phyloP scores from a whole-genome alignment of 2,888 invertebrate species.

The Lissocephala sabroskyi region DNA sequence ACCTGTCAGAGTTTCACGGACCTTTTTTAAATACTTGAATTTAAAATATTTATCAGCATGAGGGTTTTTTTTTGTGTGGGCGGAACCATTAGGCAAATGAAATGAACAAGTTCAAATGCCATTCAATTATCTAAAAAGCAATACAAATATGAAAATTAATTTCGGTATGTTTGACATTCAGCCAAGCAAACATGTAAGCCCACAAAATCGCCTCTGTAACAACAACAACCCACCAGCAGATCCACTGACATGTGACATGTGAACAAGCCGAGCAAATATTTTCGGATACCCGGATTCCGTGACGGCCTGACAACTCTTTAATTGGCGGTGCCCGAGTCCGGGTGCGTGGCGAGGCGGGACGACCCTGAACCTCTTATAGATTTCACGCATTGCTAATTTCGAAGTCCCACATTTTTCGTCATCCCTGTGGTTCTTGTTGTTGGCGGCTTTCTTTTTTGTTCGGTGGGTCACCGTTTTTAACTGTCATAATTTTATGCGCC shows the following conservation, averaged over 20 bases:
- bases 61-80: no score
- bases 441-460: no score
- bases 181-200: constrained; percentile 34
- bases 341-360: no score
- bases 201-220: no score
- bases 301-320: constrained; percentile 59
- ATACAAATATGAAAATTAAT: constrained; percentile 50
- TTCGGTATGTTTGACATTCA: constrained; percentile 55
- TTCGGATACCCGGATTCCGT: constrained; percentile 28
- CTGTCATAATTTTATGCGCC: constrained; percentile 32
- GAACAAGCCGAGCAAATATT: neutral
- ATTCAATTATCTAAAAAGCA: constrained; percentile 57
- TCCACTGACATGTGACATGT: constrained; percentile 1
- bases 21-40: no score
- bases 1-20: no score
- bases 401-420: constrained; percentile 31
- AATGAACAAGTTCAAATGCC: constrained; percentile 30
- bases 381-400: constrained; percentile 22
- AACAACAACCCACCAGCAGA: no score
- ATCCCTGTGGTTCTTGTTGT: constrained; percentile 19
- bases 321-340: constrained; percentile 26
- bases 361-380: no score
- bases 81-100: constrained; percentile 16
- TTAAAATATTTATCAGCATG: no score
- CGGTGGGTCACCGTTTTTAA: no score